Base-by-base conservation (phyloP, 2,888 invertebrate genomes). In the Candidula unifasciata region DNA sequence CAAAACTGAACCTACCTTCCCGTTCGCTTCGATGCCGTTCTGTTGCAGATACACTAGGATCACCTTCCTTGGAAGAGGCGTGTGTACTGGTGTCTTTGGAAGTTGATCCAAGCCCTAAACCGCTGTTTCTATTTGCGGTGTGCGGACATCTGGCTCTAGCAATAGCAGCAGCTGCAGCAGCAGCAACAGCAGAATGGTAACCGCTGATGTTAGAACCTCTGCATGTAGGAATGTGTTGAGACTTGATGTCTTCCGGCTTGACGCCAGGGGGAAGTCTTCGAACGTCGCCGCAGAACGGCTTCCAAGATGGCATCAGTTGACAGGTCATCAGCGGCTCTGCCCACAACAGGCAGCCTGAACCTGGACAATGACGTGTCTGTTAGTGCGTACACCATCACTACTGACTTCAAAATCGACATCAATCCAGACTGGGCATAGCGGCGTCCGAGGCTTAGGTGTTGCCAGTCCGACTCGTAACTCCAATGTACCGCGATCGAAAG, bases 291-390 rank as follows among this genome's bases (percentile, higher is more conserved):
- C 60, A 73, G 27, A 30, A n/a, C n/a, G 83, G 37, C 27, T 35
- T 44, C 44, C 54, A 33, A 3, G 27, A 16, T 27, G 60, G 52
- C 3, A 44, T n/a, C 3, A 83, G 79, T 52, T 79, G 79, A 30
- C 83, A 83, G 3, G 79, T 79, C 79, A 83, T 78, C 24, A 83
- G 27, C 18, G 83, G 83, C 52, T 83, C 83, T 3, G 83, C 83
- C 79, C 79, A 83, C 35, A 83, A 30, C n/a, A 83, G 79, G 33
- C 69, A 78, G 16, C 64, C 79, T 79, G 52, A 27, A 37, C 37
- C 44, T 10, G n/a, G 3, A 71, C 21, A 27, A 68, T 8, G 6
- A 68, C 27, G 27, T 30, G 3, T n/a, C n/a, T n/a, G n/a, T n/a
- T n/a, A n/a, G n/a, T n/a, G n/a, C n/a, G n/a, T n/a, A n/a, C n/a